Base-by-base conservation (phyloP, 2,797 vertebrate genomes). In the Enteromius fasciolatus region DNA sequence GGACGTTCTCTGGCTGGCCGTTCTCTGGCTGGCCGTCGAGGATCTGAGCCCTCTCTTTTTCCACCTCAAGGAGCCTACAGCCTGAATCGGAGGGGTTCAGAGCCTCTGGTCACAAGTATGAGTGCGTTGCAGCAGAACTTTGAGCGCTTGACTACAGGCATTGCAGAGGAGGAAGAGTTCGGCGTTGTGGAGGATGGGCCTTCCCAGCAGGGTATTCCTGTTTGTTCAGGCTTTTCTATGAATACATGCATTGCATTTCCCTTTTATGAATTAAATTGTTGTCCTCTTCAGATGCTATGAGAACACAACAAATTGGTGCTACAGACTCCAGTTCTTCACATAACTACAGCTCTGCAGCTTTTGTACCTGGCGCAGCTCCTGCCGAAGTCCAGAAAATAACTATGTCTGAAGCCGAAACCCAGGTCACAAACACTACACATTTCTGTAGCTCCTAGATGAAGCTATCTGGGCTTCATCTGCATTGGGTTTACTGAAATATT, bases 31-130 rank as follows among this genome's bases (percentile, higher is more conserved):
- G 23, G 33, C 67, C 87, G 82, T 28, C 85, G 93, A 68, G 91
- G 87, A 70, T 95, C 91, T 0, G 94, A 95, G 82, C 93, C 93
- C 2, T 68, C 86, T 66, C 44, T 92, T 31, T 72, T 85, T 6
- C 87, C 88, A 8, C 5, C 7, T 25, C 68, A 20, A 0, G 25
- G 4, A 73, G 59, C 75, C n/a, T n/a, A 50, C 70, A 28, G 67
- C 8, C 25, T 70, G 69, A 18, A 86, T 28, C 74, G 11, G n/a
- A 39, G 9, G 76, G 79, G 80, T 39, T 88, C 70, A 0, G 88
- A 84, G 5, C 84, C 77, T 0, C 6, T 89, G 11, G 79, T 87
- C n/a, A 73, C 63, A 12, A 77, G 82, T 10, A 0, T 31, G 12
- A 59, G 48, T 0, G 68, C 50, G 69, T 59, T 83, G 0, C 90